Conservation (phyloP, 2,888 invertebrate genomes). For the Cabera pusaria region DNA sequence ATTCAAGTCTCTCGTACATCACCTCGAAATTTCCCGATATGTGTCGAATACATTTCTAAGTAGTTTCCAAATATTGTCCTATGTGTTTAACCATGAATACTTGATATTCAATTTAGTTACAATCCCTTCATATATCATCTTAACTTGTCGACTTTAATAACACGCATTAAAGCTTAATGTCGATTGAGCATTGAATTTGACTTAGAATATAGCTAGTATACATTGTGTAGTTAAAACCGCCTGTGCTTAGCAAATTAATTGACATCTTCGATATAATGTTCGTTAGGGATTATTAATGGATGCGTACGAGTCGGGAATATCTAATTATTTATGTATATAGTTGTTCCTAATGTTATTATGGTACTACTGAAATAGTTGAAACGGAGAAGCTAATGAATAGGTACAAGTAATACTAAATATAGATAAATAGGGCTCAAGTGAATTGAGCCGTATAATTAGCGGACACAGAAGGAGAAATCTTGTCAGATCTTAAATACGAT, state of each 20-base stretch:
- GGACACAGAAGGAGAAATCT: too few species aligned
- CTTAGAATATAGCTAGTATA: slow-evolving; percentile 3
- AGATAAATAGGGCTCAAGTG: too few species aligned
- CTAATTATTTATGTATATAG: slow-evolving; percentile 17
- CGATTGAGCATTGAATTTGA: background rate
- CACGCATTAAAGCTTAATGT: slow-evolving; percentile 2
- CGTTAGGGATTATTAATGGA: slow-evolving; percentile 25
- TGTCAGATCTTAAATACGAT: too few species aligned
- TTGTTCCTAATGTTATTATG: slow-evolving; percentile 3
- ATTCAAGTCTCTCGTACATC: slow-evolving; percentile 25
- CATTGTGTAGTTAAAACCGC: slow-evolving; percentile 20
- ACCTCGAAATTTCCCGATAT: slow-evolving; percentile 20
- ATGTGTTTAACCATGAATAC: slow-evolving; percentile 19
- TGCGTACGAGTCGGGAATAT: slow-evolving; percentile 16
- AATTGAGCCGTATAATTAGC: too few species aligned
- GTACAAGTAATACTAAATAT: too few species aligned
- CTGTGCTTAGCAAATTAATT: slow-evolving; percentile 28
- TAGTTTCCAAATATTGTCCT: slow-evolving; percentile 28
- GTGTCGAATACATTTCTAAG: slow-evolving; percentile 26
- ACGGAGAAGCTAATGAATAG: too few species aligned
- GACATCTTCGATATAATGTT: slow-evolving; percentile 24
- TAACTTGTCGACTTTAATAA: background rate
- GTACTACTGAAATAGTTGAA: slow-evolving; percentile 1
- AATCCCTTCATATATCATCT: slow-evolving; percentile 1
- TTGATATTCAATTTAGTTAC: slow-evolving; percentile 19